Conservation (phyloP, 2,888 invertebrate genomes). For the Elysia crispata region DNA sequence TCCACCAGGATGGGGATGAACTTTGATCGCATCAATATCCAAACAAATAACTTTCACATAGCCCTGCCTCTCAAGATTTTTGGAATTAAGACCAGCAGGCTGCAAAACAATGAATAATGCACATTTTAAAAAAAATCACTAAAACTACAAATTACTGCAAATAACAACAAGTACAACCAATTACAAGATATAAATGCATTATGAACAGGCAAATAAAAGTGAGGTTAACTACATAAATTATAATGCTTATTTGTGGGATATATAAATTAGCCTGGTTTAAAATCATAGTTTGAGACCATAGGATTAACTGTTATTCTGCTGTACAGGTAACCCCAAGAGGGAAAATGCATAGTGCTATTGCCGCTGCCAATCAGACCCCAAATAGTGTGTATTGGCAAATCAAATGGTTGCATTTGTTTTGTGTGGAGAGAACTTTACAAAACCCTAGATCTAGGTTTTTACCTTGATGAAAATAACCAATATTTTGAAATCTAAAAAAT, state of each 20-base stretch:
- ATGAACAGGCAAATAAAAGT: too few relatives aligned
- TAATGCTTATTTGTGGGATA: too few relatives aligned
- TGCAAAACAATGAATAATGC: not conserved
- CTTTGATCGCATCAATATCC: conserved; percentile 31
- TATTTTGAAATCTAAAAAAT: too few relatives aligned
- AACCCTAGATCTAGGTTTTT: too few relatives aligned
- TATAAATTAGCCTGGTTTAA: not conserved
- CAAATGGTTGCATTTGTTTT: too few relatives aligned
- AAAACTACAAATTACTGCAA: not conserved
- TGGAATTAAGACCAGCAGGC: too few relatives aligned
- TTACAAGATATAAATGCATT: not conserved
- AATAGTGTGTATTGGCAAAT: too few relatives aligned
- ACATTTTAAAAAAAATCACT: not conserved
- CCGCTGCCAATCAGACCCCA: too few relatives aligned
- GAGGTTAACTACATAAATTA: too few relatives aligned
- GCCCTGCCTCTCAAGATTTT: not conserved
- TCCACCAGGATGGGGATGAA: conserved; percentile 33
- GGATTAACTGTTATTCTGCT: not conserved
- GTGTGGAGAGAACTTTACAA: too few relatives aligned
- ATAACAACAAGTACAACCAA: not conserved
- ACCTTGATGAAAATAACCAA: too few relatives aligned
- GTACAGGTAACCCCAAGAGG: not conserved
- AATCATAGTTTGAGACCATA: not conserved
- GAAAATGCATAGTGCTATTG: too few relatives aligned
- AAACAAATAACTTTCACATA: conserved; percentile 40